These are phyloP conservation scores for Rutpela maculata DNA, from an alignment of 2,888 invertebrate species.

Conservation along the genomic window DNA sequence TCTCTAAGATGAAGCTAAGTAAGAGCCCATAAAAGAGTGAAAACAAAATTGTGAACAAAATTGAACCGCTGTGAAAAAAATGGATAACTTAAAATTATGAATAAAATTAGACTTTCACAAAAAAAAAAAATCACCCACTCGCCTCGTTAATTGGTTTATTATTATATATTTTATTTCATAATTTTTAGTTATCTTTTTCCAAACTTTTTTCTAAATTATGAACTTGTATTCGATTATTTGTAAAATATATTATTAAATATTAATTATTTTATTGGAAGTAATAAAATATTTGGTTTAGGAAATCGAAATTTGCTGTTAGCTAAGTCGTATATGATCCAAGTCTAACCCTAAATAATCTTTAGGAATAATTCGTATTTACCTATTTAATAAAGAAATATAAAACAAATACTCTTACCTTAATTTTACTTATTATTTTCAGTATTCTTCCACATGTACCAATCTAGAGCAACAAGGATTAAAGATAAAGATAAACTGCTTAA, in stretches of 20 bases:
- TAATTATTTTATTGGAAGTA: not conserved
- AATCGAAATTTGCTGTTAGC: not conserved
- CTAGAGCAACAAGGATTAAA: not conserved
- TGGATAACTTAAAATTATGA: too few species aligned
- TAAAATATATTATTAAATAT: not conserved
- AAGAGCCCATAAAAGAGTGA: too few species aligned
- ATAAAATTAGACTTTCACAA: too few species aligned
- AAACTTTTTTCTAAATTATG: not conserved
- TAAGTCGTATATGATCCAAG: not conserved
- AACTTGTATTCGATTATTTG: not conserved
- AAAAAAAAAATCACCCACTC: too few species aligned
- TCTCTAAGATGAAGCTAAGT: too few species aligned
- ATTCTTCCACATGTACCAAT: not conserved
- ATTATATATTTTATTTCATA: too few species aligned
- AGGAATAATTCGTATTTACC: not conserved
- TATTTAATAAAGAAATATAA: not conserved
- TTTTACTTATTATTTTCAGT: not conserved
- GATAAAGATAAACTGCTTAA: not conserved
- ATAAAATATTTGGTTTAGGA: not conserved
- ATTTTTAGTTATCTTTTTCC: too few species aligned
- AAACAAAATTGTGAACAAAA: too few species aligned
- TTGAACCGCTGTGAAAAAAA: too few species aligned
- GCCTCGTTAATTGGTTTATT: too few species aligned
- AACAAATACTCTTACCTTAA: not conserved
- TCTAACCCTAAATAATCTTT: not conserved